These are phyloP conservation scores for Acromyrmex echinatior DNA, from an alignment of 1,140 invertebrate species.

Conservation along the genomic window DNA sequence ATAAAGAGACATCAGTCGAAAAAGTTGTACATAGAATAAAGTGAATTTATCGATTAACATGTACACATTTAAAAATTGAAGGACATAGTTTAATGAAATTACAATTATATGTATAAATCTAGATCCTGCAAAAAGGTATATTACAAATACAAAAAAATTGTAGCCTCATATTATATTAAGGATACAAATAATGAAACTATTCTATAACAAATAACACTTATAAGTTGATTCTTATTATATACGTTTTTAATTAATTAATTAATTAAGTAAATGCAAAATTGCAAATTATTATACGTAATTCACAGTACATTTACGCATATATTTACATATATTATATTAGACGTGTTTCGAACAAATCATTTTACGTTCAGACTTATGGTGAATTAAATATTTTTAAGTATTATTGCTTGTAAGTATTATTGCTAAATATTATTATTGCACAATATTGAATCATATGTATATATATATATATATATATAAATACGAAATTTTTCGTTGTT, in stretches of 20 bases:
- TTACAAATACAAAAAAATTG: conserved; percentile 4
- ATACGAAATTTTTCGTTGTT: conserved; percentile 1
- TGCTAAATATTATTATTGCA: neutral
- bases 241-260: conserved; percentile 14
- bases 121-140: neutral
- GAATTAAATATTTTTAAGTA: neutral
- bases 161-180: neutral
- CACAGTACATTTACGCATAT: neutral
- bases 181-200: neutral
- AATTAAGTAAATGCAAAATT: conserved; percentile 36
- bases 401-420: neutral
- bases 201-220: conserved; percentile 24
- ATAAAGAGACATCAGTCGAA: conserved; percentile 18
- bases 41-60: neutral
- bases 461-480: neutral
- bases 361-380: neutral
- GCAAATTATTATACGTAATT: neutral
- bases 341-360: neutral
- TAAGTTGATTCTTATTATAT: neutral
- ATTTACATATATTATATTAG: neutral
- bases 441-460: neutral
- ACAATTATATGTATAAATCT: neutral
- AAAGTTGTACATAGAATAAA: neutral
- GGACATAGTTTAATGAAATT: neutral
- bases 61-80: neutral